phyloP scores from a whole-genome alignment of 2,888 invertebrate genomes.

The Ophonus ardosiacus region DNA sequence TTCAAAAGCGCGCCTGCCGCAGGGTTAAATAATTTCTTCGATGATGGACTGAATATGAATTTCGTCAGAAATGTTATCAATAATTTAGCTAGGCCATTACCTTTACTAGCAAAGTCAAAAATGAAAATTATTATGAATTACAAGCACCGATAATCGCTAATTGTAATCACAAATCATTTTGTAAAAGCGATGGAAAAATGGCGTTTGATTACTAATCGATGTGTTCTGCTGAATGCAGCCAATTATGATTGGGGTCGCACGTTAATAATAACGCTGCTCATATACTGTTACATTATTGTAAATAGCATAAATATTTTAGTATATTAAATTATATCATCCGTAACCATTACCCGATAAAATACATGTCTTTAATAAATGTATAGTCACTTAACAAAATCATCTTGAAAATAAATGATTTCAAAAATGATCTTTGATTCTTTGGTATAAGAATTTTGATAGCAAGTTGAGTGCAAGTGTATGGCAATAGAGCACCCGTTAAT shows the following conservation, averaged over 20 bases:
- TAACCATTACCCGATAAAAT: constrained; percentile 25
- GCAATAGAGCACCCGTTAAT: background rate
- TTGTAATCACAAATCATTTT: too few relatives aligned
- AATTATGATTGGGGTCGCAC: constrained; percentile 41
- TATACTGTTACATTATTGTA: constrained; percentile 37
- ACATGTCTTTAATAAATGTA: background rate
- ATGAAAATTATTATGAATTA: too few relatives aligned
- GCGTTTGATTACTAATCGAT: too few relatives aligned
- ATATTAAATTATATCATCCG: constrained; percentile 30
- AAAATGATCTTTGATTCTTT: background rate
- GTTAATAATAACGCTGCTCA: constrained; percentile 31
- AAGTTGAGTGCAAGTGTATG: background rate
- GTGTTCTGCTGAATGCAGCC: too few relatives aligned
- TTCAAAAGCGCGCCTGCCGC: too few relatives aligned
- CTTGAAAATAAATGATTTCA: background rate
- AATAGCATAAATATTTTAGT: constrained; percentile 34
- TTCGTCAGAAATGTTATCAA: too few relatives aligned
- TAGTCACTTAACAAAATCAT: background rate
- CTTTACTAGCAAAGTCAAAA: too few relatives aligned
- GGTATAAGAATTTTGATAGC: background rate
- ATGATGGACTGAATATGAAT: too few relatives aligned
- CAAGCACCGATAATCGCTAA: too few relatives aligned
- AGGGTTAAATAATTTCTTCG: too few relatives aligned
- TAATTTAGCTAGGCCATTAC: too few relatives aligned
- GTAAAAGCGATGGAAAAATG: too few relatives aligned